Evolutionary conservation across 2,113 vertebrate genomes (phyloP).

Genomic region (Myanophis thanlyinensis): DNA sequence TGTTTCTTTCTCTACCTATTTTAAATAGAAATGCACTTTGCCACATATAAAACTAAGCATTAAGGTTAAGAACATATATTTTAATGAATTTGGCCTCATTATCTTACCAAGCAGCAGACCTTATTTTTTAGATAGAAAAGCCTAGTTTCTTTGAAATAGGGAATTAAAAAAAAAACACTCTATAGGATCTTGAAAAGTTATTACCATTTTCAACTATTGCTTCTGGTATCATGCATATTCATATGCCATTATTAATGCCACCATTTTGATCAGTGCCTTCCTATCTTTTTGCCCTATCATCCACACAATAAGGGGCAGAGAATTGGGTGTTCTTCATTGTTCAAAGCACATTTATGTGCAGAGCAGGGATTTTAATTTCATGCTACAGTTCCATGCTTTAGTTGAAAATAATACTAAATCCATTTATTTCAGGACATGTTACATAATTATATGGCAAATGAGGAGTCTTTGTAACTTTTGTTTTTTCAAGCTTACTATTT

Average conservation of each 20-base stretch:
- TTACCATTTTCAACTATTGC: neutral
- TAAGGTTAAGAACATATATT: slow-evolving; percentile 26
- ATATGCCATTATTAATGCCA: neutral
- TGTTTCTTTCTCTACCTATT: slow-evolving; percentile 19
- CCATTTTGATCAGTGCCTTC: neutral
- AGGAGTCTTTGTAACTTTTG: neutral
- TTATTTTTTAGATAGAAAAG: slow-evolving; percentile 29
- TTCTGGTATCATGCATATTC: neutral
- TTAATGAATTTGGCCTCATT: slow-evolving; percentile 51
- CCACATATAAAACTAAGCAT: slow-evolving; percentile 26
- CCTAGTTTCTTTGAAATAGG: slow-evolving; percentile 12
- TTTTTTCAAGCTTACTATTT: slow-evolving; percentile 16
- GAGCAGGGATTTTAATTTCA: neutral
- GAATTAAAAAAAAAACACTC: neutral
- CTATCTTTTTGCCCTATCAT: neutral
- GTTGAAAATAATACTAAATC: neutral
- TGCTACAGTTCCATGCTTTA: neutral
- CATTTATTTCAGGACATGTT: neutral
- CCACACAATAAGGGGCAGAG: neutral
- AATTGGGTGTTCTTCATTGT: neutral
- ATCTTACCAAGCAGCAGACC: neutral
- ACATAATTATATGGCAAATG: neutral
- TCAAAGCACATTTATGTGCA: neutral
- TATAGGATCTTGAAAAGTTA: slow-evolving; percentile 10
- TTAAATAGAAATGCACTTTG: slow-evolving; percentile 50